phyloP scores from a whole-genome alignment of 2,113 vertebrate species.

The Halichoerus grypus region DNA sequence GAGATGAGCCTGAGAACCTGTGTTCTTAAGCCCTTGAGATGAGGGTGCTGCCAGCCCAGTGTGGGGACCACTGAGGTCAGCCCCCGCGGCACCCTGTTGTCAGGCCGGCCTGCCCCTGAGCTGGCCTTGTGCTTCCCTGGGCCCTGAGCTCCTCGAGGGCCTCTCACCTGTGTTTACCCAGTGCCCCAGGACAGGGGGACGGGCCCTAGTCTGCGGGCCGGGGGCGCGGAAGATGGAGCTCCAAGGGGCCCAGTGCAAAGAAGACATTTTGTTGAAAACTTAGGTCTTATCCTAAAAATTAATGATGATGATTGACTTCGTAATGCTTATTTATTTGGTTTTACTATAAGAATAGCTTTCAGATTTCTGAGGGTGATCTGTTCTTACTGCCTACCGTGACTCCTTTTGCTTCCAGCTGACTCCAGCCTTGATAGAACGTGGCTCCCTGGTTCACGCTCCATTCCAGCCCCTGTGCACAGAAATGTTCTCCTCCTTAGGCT shows the following conservation, averaged over 20 bases:
- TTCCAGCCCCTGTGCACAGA: fast-evolving
- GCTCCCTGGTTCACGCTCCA: no score
- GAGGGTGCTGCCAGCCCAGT: background rate
- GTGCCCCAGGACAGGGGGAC: fast-evolving
- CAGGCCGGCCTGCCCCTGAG: background rate
- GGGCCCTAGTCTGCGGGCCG: no score
- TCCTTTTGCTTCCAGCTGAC: no score
- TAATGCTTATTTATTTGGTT: background rate
- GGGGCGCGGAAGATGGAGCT: background rate
- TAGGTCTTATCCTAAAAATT: background rate
- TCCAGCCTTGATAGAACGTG: fast-evolving
- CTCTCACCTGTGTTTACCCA: background rate
- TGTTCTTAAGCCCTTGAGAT: background rate
- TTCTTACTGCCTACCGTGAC: fast-evolving
- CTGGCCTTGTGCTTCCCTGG: background rate
- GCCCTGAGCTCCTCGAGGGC: no score
- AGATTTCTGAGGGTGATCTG: no score
- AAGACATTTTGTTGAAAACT: no score
- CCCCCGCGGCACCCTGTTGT: fast-evolving
- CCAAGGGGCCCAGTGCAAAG: background rate
- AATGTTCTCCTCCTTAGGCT: fast-evolving
- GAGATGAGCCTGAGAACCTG: background rate
- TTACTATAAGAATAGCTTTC: background rate
- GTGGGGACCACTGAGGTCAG: background rate
- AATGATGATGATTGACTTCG: background rate